A percentile compares a stretch with the other conserved stretches of the same genome.
These are phyloP conservation scores for Apamea anceps DNA, from an alignment of 2,888 invertebrate species.

Conservation along the genomic window DNA sequence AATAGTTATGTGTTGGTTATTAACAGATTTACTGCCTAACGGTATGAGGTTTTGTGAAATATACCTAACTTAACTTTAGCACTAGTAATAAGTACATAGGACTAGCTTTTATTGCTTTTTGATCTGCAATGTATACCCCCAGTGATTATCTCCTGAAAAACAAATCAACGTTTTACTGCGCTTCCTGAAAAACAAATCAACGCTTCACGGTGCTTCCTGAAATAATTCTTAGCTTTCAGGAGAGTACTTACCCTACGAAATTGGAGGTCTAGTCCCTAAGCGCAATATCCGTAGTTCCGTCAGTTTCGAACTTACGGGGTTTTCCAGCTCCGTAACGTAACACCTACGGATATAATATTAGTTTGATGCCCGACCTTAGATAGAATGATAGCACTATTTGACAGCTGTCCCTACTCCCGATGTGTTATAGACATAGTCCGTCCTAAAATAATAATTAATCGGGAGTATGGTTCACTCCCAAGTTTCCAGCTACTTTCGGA, in stretches of 20 bases:
- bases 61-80: background rate
- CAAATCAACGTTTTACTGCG: no score
- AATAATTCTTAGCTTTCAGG: background rate
- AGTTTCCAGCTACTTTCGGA: no score
- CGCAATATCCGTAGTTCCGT: background rate
- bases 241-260: background rate
- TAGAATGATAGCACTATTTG: background rate
- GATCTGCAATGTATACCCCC: background rate
- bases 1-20: constrained; percentile 26
- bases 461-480: no score
- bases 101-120: background rate
- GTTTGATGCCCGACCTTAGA: background rate
- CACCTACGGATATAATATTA: background rate
- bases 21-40: constrained; percentile 25
- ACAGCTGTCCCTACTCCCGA: background rate
- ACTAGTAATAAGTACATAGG: background rate
- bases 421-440: background rate
- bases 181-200: background rate
- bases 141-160: background rate
- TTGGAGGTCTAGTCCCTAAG: no score
- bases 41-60: constrained; percentile 15
- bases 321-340: background rate
- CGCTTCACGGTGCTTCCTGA: background rate
- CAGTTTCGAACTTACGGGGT: background rate
- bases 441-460: background rate